Conservation (phyloP, 1,140 invertebrate genomes). For the Drosophila bocki region DNA sequence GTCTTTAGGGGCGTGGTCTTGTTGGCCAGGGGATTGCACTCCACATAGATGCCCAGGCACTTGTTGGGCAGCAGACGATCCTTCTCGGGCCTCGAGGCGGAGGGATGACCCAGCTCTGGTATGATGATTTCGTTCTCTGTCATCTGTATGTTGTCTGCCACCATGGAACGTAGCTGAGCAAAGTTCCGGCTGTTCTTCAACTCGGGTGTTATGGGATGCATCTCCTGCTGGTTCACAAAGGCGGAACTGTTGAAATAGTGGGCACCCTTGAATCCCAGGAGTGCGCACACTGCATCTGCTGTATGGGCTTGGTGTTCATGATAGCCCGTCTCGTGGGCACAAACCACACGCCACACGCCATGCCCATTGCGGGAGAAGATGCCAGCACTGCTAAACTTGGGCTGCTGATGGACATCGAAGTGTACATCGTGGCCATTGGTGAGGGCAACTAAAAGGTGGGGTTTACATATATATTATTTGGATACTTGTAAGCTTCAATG, state of each 20-base stretch:
- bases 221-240: constrained; percentile 51
- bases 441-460: constrained; percentile 85
- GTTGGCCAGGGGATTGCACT: constrained; percentile 68
- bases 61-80: constrained; percentile 46
- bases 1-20: constrained; percentile 67
- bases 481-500: too few species aligned
- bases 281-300: constrained; percentile 57
- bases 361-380: constrained; percentile 87
- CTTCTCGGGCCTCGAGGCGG: constrained; percentile 27
- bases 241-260: constrained; percentile 68
- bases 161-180: constrained; percentile 20
- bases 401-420: constrained; percentile 87
- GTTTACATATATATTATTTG: neutral
- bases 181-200: constrained; percentile 21
- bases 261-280: constrained; percentile 76
- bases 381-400: constrained; percentile 87
- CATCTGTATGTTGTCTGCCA: constrained; percentile 63
- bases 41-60: constrained; percentile 74
- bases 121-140: constrained; percentile 35
- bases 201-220: constrained; percentile 73
- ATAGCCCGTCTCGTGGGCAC: constrained; percentile 85
- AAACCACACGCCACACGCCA: constrained; percentile 88
- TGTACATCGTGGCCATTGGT: constrained; percentile 87
- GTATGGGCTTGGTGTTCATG: constrained; percentile 65
- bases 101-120: constrained; percentile 7